These are phyloP conservation scores for Nudaria mundana DNA, from an alignment of 2,888 invertebrate genomes.

Conservation along the genomic window DNA sequence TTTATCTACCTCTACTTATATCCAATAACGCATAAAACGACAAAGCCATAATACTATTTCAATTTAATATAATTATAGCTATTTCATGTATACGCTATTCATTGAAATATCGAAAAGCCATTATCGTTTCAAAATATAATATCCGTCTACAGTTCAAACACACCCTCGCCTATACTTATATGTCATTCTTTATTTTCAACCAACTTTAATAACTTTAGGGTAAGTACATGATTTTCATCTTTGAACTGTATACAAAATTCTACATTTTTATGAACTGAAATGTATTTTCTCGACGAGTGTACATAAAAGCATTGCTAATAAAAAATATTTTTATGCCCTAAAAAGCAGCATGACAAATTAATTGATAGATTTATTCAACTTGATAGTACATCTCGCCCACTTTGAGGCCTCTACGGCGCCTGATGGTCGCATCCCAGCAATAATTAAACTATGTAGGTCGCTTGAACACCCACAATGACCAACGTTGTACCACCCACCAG, in stretches of 20 bases:
- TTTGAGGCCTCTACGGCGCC: slow-evolving; percentile 64
- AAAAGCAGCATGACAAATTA: slow-evolving; percentile 5
- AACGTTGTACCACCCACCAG: slow-evolving; percentile 53
- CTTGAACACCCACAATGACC: slow-evolving; percentile 68
- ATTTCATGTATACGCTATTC: slow-evolving; percentile 6
- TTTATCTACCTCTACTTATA: too few relatives aligned
- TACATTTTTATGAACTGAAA: too few relatives aligned
- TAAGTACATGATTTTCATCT: too few relatives aligned
- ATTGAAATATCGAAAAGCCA: slow-evolving; percentile 7
- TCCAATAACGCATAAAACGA: too few relatives aligned
- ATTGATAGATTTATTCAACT: slow-evolving; percentile 24
- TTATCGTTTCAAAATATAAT: slow-evolving; percentile 8
- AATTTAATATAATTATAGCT: slow-evolving; percentile 10
- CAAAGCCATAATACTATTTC: not conserved
- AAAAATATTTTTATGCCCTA: not conserved
- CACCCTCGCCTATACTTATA: too few relatives aligned
- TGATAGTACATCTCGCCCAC: slow-evolving; percentile 62
- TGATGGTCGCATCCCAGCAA: slow-evolving; percentile 70
- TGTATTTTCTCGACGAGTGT: too few relatives aligned
- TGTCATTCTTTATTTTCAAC: too few relatives aligned
- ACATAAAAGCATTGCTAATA: not conserved
- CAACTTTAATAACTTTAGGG: too few relatives aligned
- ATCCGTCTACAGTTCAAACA: too few relatives aligned
- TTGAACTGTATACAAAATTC: too few relatives aligned
- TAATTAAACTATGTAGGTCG: slow-evolving; percentile 78